Evolutionary conservation across 2,797 vertebrate species (phyloP).

Genomic region (Gymnocypris eckloni): DNA sequence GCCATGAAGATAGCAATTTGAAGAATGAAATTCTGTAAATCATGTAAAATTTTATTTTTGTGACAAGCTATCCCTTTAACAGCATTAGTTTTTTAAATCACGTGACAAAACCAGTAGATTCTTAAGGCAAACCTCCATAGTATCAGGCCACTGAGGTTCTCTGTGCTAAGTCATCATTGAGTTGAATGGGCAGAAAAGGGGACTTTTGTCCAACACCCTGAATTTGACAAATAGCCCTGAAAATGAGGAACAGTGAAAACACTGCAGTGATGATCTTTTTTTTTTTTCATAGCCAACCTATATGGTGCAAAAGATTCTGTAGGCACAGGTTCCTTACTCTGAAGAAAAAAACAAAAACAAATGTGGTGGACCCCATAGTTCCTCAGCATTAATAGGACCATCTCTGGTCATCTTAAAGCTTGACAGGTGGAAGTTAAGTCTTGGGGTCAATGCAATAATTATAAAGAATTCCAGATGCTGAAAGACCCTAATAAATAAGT

Average conservation of each 20-base stretch:
- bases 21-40: too few species aligned
- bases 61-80: background rate
- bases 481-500: conserved; percentile 95
- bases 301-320: background rate
- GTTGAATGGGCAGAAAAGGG: too few species aligned
- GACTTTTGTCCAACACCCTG: too few species aligned
- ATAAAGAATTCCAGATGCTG: conserved; percentile 99
- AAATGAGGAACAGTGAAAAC: too few species aligned
- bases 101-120: background rate
- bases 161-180: too few species aligned
- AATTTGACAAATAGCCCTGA: too few species aligned
- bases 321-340: background rate
- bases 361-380: conserved; percentile 57
- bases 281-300: too few species aligned
- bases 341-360: conserved; percentile 61
- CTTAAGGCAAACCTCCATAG: background rate
- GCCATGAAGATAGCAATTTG: too few species aligned
- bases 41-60: too few species aligned
- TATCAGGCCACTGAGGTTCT: background rate
- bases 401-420: conserved; percentile 98
- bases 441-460: conserved; percentile 99
- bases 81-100: too few species aligned
- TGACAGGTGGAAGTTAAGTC: conserved; percentile 99
- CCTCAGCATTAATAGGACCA: conserved; percentile 84
- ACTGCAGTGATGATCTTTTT: too few species aligned